A percentile compares a stretch with the other conserved stretches of the same genome.
Conservation (phyloP, 2,797 vertebrate species). For the Pseudomugil gertrudae region DNA sequence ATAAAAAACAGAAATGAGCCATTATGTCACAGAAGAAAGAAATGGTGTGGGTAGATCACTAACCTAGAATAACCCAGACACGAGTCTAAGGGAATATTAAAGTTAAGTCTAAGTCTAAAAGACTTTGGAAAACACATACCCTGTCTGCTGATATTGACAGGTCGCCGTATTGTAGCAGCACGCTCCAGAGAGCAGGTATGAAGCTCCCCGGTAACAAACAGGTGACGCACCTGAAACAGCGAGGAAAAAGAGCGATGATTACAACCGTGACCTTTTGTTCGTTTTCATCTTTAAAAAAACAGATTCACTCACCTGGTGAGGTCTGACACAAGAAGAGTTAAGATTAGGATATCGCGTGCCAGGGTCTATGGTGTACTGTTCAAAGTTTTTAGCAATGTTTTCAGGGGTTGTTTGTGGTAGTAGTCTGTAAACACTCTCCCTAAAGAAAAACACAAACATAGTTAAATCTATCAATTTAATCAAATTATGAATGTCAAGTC, state of each 20-base stretch:
- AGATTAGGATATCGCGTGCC: conserved; percentile 95
- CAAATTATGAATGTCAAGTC: neutral
- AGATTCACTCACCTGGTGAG: conserved; percentile 85
- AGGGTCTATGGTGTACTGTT: conserved; percentile 95
- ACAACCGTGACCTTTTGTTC: neutral
- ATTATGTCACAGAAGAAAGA: neutral
- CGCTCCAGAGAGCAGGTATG: conserved; percentile 87
- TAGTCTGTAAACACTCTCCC: conserved; percentile 95
- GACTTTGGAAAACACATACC: conserved; percentile 83
- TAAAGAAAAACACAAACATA: conserved; percentile 54
- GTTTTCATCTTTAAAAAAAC: neutral
- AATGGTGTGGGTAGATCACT: neutral
- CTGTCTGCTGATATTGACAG: conserved; percentile 86
- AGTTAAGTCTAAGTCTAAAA: no score
- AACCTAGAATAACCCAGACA: conserved; percentile 3
- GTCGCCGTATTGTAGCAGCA: conserved; percentile 87
- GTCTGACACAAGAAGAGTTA: conserved; percentile 89
- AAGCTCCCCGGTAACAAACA: conserved; percentile 89
- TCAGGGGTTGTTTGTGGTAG: conserved; percentile 96
- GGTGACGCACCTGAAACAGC: conserved; percentile 87
- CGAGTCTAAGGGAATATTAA: no score
- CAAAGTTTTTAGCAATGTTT: conserved; percentile 97
- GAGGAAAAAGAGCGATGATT: neutral
- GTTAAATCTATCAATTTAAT: neutral
- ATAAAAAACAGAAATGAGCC: neutral